Base-by-base conservation (phyloP, 1,140 invertebrate species). In the Plodia interpunctella region DNA sequence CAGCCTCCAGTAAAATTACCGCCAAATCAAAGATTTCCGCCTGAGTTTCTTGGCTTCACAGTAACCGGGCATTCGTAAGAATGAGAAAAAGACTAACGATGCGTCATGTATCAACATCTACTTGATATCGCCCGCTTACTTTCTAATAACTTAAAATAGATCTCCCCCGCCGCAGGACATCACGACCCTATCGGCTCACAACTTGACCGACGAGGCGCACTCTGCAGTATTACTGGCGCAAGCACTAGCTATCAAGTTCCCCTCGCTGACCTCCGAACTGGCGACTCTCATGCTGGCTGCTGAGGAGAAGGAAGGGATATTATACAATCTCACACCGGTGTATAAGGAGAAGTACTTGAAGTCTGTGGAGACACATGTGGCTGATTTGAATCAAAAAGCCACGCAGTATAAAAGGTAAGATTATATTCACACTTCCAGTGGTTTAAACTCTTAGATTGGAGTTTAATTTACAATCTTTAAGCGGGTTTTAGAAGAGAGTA, bases 291-390 rank as follows among this genome's bases (percentile, higher is more conserved):
- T 80, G 8, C 74, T 87, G 5, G 86, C 87, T 10, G 86, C 92
- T 0, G 88, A 87, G 59, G 90, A 91, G 65, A 93, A 92, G 61
- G 92, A 93, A 68, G 91, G 91, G 59, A 91, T 91, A 56, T 77
- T 94, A 13, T 91, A 92, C 38, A 91, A 92, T 66, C 75, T 95
- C 0, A 95, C 94, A 72, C 93, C 93, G 1, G 90, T 92, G 44
- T 95, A 95, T 63, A 90, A 90, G 66, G 90, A 93, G 18, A 93
- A 92, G 59, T 94, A 93, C 65, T 91, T 95, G 0, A 77, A 91
- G 8, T 90, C 91, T 18, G 94, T 94, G 0, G 83, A 93, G 60
- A 90, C 92, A 64, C 95, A 96, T 78, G 94, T 94, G 0, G 83
- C 90, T 10, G 91, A 92, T 72, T 78, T 96, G 35, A 87, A 90